These are phyloP conservation scores for Oxygymnocypris stewartii DNA, from an alignment of 2,113 vertebrate genomes.

Conservation along the genomic window DNA sequence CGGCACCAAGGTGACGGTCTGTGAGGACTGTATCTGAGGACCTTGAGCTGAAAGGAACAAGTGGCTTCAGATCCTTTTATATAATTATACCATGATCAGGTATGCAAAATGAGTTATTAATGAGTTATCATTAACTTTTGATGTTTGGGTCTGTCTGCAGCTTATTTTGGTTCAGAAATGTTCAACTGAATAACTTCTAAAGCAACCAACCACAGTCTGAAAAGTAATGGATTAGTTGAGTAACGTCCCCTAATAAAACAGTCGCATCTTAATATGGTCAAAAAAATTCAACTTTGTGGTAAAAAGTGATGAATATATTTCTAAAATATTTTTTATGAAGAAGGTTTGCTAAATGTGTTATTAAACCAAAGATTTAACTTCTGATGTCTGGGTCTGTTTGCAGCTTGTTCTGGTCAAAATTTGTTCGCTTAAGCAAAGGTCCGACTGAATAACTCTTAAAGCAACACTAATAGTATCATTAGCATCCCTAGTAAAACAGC, in stretches of 20 bases:
- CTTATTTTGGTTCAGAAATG: not conserved
- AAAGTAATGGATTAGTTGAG: not conserved
- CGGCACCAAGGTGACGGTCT: slow-evolving; percentile 58
- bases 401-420: not conserved
- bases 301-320: too few relatives aligned
- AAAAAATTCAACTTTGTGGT: too few relatives aligned
- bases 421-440: too few relatives aligned
- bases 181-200: not conserved
- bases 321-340: too few relatives aligned
- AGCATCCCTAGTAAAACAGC: not conserved
- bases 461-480: too few relatives aligned
- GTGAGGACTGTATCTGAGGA: slow-evolving; percentile 53
- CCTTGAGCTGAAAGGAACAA: slow-evolving; percentile 41
- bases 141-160: not conserved
- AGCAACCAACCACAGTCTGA: not conserved
- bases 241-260: not conserved
- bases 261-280: too few relatives aligned
- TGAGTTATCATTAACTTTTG: not conserved
- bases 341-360: not conserved
- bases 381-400: not conserved
- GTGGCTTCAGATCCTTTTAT: not conserved
- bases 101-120: not conserved
- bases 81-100: not conserved
- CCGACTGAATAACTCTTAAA: not conserved
- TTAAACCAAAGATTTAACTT: not conserved